Evolutionary conservation across 2,113 vertebrate genomes (phyloP).

Genomic region (Grallaria varia): DNA sequence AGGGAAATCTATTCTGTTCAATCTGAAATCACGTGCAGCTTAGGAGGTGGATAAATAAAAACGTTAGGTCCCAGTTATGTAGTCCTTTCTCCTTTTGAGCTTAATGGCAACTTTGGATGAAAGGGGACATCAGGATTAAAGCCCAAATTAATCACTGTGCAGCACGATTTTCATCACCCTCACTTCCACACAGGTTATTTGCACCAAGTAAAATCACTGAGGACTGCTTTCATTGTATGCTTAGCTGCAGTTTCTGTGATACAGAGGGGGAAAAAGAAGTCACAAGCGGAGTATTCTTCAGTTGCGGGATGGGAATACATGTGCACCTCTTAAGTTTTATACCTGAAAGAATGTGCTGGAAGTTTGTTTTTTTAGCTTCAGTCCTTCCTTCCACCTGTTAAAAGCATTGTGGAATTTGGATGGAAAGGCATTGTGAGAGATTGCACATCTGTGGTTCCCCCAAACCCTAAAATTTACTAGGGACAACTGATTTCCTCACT

Average conservation of each 20-base stretch:
- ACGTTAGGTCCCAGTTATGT: background rate
- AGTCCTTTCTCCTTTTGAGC: slow-evolving; percentile 17
- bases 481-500: background rate
- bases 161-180: slow-evolving; percentile 10
- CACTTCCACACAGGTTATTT: background rate
- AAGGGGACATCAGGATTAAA: slow-evolving; percentile 46
- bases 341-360: background rate
- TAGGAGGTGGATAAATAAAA: slow-evolving; percentile 60
- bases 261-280: background rate
- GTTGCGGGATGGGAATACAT: background rate
- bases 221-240: background rate
- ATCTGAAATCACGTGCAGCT: slow-evolving; percentile 60
- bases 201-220: background rate
- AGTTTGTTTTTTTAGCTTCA: background rate
- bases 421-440: background rate
- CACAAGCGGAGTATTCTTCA: background rate
- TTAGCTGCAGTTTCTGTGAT: background rate
- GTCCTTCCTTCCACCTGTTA: background rate
- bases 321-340: background rate
- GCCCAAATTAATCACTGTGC: slow-evolving; percentile 44
- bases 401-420: background rate
- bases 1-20: slow-evolving; percentile 69
- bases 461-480: background rate
- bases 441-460: background rate
- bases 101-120: slow-evolving; percentile 43